These are phyloP conservation scores for Diorhabda sublineata DNA, from an alignment of 1,140 invertebrate species.

Conservation along the genomic window DNA sequence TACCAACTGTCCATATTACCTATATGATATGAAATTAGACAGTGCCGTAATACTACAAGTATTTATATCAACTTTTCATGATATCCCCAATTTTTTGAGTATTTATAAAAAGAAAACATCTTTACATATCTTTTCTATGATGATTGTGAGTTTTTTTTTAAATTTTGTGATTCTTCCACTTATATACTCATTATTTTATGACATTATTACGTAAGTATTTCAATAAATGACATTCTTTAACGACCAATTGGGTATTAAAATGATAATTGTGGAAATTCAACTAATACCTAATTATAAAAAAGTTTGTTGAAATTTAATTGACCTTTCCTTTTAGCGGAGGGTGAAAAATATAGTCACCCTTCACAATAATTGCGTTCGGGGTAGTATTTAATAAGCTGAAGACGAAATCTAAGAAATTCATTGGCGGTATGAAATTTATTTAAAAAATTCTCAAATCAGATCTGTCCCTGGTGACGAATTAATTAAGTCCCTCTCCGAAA, in stretches of 20 bases:
- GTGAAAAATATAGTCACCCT: slow-evolving; percentile 17
- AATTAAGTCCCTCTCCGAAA: slow-evolving; percentile 39
- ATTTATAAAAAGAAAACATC: too few relatives aligned
- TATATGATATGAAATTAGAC: too few relatives aligned
- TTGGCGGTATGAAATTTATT: slow-evolving; percentile 39
- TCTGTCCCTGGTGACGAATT: slow-evolving; percentile 40
- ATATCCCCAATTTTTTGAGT: too few relatives aligned
- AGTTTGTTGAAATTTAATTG: not conserved
- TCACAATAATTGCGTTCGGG: not conserved
- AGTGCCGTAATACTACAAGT: too few relatives aligned
- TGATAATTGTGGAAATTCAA: not conserved
- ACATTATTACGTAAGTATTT: too few relatives aligned
- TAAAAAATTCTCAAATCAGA: slow-evolving; percentile 41
- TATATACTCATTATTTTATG: too few relatives aligned
- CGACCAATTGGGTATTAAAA: not conserved
- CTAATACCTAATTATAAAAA: not conserved
- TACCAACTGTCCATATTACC: too few relatives aligned
- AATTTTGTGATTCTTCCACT: too few relatives aligned
- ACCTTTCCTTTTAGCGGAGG: not conserved
- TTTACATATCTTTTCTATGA: too few relatives aligned
- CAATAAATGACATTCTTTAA: too few relatives aligned
- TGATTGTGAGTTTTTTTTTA: too few relatives aligned
- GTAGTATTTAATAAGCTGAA: slow-evolving; percentile 34
- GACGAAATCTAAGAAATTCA: slow-evolving; percentile 41
- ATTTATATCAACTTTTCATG: too few relatives aligned